Evolutionary conservation across 2,797 vertebrate species (phyloP).

Genomic region (Meriones psammophilus): DNA sequence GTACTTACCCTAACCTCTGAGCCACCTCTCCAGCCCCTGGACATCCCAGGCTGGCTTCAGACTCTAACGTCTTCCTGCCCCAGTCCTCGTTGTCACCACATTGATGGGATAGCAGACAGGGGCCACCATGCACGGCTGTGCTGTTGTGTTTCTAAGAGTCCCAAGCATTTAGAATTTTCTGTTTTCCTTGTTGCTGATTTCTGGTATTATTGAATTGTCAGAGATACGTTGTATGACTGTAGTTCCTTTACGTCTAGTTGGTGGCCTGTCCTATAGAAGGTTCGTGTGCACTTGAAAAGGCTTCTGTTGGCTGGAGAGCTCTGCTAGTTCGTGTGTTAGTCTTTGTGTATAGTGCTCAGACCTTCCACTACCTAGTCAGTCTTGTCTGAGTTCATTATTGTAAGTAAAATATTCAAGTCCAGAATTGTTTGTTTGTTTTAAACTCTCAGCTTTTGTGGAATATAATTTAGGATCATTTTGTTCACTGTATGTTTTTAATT

Average conservation of each 20-base stretch:
- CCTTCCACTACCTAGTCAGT: not conserved
- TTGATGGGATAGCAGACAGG: not conserved
- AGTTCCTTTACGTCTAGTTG: not conserved
- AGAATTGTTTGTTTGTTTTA: not conserved
- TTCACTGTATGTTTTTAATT: slow-evolving; percentile 4
- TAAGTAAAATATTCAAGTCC: not conserved
- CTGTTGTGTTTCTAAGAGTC: not conserved
- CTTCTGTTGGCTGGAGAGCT: not conserved
- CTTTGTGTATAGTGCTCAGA: not conserved
- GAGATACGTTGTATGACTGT: not conserved
- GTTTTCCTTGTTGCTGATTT: not conserved
- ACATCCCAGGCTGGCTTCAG: not conserved
- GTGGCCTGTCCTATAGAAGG: not conserved
- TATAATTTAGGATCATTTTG: not conserved
- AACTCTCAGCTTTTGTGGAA: not conserved
- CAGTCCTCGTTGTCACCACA: not conserved
- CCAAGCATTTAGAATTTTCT: not conserved
- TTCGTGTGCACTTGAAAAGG: not conserved
- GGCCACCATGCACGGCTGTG: not conserved
- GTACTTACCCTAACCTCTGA: not conserved
- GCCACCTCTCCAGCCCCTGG: not conserved
- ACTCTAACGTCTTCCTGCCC: not conserved
- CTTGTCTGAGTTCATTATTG: not conserved
- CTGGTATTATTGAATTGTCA: not conserved
- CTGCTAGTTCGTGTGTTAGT: not conserved